phyloP scores from a whole-genome alignment of 2,113 vertebrate genomes.

The Melanostigma gelatinosum region DNA sequence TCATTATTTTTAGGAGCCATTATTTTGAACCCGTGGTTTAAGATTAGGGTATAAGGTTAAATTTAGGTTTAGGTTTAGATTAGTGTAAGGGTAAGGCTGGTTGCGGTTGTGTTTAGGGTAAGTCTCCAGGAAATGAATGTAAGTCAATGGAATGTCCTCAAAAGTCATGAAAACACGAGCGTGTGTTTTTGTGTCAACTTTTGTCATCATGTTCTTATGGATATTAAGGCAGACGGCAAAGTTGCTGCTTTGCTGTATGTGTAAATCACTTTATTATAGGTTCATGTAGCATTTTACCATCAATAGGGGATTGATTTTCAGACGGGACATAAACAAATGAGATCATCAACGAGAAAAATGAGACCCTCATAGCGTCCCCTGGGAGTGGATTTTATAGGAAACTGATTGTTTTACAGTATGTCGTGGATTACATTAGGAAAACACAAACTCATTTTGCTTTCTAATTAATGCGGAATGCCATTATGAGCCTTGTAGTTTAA shows the following conservation, averaged over 20 bases:
- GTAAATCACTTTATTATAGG: constrained; percentile 1
- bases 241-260: neutral
- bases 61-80: neutral
- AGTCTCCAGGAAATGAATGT: neutral
- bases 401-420: constrained; percentile 18
- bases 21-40: neutral
- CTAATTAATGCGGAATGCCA: constrained; percentile 4
- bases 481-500: constrained; percentile 2
- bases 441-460: constrained; percentile 10
- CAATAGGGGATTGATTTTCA: constrained; percentile 21
- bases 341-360: constrained; percentile 12
- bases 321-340: constrained; percentile 1
- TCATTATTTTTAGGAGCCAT: neutral
- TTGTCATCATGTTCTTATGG: neutral
- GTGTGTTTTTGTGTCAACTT: neutral
- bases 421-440: constrained; percentile 5
- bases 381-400: constrained; percentile 9
- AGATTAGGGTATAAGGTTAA: neutral
- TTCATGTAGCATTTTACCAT: constrained; percentile 17
- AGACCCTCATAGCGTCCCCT: neutral
- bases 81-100: neutral
- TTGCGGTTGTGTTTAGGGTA: neutral
- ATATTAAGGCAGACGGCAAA: neutral
- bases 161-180: neutral
- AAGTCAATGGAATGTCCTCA: neutral